Evolutionary conservation across 1,140 invertebrate genomes (phyloP).

Genomic region (Drosophila nigromelanica): DNA sequence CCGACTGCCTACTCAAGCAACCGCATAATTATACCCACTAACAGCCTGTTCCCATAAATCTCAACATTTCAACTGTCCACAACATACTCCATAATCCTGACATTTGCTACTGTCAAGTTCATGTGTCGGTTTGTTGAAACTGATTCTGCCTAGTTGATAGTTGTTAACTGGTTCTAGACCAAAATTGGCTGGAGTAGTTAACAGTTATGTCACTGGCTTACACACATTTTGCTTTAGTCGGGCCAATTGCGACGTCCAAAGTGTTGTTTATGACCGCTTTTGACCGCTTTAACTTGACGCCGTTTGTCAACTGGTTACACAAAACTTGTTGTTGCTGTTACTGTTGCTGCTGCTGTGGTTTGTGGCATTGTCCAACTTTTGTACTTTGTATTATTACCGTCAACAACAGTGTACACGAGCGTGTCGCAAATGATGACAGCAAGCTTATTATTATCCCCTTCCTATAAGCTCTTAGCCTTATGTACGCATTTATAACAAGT

Average conservation of each 20-base stretch:
- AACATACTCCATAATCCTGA: background rate
- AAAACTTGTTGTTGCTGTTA: conserved; percentile 52
- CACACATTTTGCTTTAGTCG: conserved; percentile 26
- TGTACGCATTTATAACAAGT: conserved; percentile 36
- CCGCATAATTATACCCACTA: too few species aligned
- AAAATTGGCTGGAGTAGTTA: conserved; percentile 19
- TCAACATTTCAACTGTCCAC: background rate
- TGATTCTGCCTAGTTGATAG: background rate
- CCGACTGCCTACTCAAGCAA: too few species aligned
- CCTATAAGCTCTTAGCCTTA: conserved; percentile 24
- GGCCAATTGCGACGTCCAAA: conserved; percentile 40
- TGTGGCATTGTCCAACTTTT: conserved; percentile 49
- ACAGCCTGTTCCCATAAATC: too few species aligned
- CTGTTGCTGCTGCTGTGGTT: background rate
- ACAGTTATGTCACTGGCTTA: conserved; percentile 68
- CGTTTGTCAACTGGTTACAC: conserved; percentile 53
- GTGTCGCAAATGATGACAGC: conserved; percentile 71
- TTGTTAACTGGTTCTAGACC: conserved; percentile 51
- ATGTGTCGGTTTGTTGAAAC: background rate
- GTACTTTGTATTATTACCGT: conserved; percentile 53
- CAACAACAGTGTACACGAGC: conserved; percentile 34
- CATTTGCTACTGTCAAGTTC: background rate
- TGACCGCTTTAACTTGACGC: conserved; percentile 60
- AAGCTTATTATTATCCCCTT: conserved; percentile 52
- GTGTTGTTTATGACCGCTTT: conserved; percentile 56